Evolutionary conservation across 1,140 invertebrate genomes (phyloP), one percentile per base, ranked within the genome.

Genomic region (Steinernema feltiae): DNA sequence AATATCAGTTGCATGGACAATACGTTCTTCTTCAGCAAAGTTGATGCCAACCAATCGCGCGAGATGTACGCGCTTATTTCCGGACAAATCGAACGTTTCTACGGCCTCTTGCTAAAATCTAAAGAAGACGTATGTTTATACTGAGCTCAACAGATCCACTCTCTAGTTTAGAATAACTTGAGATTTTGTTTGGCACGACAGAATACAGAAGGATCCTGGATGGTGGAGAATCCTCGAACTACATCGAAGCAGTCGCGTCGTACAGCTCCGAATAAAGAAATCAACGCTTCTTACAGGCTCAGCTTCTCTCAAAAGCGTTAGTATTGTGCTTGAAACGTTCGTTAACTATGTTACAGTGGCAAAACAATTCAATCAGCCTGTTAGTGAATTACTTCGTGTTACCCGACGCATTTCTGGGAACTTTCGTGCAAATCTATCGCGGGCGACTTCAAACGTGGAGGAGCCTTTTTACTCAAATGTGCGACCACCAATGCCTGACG

Each of bases 1-100:
- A 63, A 63, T 63, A 63, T 63, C 24, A 63, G 53, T 21, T 63
- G 53, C 53, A 63, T 63, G 53, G 53, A 63, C 53, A 63, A 21
- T 27, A 63, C 53, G 24, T 63, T 63, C 24, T 63, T 63, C 53
- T 63, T 63, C 53, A 63, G 53, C 53, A 63, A 15, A 27, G 24
- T 63, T 21, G 24, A 27, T 21, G 24, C 53, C 7, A 63, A 63
- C 53, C 53, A 63, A 7, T 63, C 53, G 7, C 53, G 53, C 3
- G 53, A 63, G 24, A 63, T 63, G 12, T 63, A 63, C 24, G 53
- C 53, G 15, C 24, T 63, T 3, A 63, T 63, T n/a, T 63, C 53
- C 2, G 53, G 53, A 17, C 53, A 63, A 27, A 63, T 27, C 3
- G 53, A 27, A 63, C 12, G 24, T 15, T 63, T 63, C 53, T 63